Evolutionary conservation across 2,888 invertebrate genomes (phyloP).

Genomic region (Erebia epiphron): DNA sequence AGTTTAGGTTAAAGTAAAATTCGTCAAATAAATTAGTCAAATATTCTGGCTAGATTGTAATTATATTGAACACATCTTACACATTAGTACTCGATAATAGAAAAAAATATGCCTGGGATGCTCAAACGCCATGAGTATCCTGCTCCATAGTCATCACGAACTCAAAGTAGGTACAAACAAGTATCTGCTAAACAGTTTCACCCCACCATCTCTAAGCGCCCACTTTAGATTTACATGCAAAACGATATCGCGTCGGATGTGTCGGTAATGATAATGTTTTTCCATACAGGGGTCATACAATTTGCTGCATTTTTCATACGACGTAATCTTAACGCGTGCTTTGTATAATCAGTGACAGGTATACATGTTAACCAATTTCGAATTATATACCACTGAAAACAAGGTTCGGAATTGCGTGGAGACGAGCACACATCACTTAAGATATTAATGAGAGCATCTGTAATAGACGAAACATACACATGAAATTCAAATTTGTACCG

Average conservation of each 20-base stretch:
- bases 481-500: constrained; percentile 82
- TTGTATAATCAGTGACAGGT: constrained; percentile 63
- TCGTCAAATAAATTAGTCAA: too few species aligned
- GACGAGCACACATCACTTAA: constrained; percentile 76
- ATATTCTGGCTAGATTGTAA: too few species aligned
- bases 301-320: constrained; percentile 79
- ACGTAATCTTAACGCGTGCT: constrained; percentile 75
- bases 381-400: constrained; percentile 45
- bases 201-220: constrained; percentile 47
- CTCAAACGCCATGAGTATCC: neutral
- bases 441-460: constrained; percentile 83
- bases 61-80: too few species aligned
- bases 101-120: too few species aligned
- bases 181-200: constrained; percentile 45
- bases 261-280: constrained; percentile 75
- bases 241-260: constrained; percentile 65
- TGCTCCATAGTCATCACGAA: neutral
- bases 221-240: constrained; percentile 74
- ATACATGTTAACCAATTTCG: constrained; percentile 35
- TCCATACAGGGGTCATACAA: constrained; percentile 77
- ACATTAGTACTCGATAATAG: too few species aligned
- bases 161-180: constrained; percentile 3
- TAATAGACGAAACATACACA: constrained; percentile 82
- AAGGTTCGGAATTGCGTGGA: constrained; percentile 59
- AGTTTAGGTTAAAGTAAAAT: too few species aligned